Conservation (phyloP, 2,797 vertebrate genomes). For the Enteromius thamalakanensis region DNA sequence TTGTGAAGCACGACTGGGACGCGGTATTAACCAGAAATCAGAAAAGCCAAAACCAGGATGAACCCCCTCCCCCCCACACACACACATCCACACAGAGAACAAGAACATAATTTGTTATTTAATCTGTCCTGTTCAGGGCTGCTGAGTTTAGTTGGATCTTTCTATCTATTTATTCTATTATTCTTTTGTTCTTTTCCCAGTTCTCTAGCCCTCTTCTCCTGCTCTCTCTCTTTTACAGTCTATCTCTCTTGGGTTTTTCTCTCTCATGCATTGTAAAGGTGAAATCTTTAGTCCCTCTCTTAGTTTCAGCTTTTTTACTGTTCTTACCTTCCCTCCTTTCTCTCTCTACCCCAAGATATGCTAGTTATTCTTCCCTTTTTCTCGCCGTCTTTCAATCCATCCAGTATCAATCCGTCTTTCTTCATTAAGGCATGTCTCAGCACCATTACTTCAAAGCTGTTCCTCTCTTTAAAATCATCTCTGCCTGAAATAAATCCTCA, state of each 20-base stretch:
- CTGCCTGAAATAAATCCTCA: not conserved
- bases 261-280: constrained; percentile 64
- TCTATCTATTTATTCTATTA: not conserved
- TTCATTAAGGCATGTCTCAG: constrained; percentile 23
- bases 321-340: constrained; percentile 41
- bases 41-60: not conserved
- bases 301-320: constrained; percentile 36
- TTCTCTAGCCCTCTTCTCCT: constrained; percentile 10
- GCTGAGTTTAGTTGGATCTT: not conserved
- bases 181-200: constrained; percentile 9
- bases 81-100: not conserved
- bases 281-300: constrained; percentile 65
- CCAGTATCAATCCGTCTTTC: not conserved
- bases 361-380: not conserved
- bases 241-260: constrained; percentile 12
- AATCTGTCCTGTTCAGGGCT: constrained; percentile 6
- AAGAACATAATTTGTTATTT: not conserved
- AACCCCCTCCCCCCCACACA: not conserved
- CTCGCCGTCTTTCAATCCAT: constrained; percentile 35
- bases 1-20: not conserved
- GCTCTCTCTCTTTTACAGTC: constrained; percentile 57
- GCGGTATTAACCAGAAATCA: not conserved
- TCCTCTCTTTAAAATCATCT: constrained; percentile 39
- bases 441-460: constrained; percentile 41
- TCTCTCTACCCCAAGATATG: constrained; percentile 27